Conservation (phyloP, 2,113 vertebrate species). For the Aptenodytes forsteri region DNA sequence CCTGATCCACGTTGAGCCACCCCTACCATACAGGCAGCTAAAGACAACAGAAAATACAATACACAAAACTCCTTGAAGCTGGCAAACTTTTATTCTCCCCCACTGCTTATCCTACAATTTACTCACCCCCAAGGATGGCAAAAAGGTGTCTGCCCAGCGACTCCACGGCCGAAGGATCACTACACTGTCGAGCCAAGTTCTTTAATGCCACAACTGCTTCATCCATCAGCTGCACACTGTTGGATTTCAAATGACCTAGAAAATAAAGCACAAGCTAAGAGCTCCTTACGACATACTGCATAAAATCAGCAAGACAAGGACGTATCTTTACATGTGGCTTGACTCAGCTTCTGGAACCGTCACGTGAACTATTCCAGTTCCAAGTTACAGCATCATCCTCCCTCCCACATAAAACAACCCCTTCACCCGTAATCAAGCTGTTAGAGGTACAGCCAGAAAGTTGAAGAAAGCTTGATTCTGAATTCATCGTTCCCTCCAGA, state of each 20-base stretch:
- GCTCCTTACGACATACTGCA: background rate
- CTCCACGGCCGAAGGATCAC: conserved; percentile 85
- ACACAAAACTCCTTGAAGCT: background rate
- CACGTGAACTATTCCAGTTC: background rate
- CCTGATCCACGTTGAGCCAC: background rate
- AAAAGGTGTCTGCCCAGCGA: conserved; percentile 88
- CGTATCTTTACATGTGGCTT: background rate
- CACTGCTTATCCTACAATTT: background rate
- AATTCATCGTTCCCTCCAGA: background rate
- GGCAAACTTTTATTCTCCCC: background rate
- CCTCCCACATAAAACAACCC: background rate
- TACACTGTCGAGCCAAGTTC: conserved; percentile 92
- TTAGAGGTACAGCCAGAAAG: background rate
- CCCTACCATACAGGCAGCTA: background rate
- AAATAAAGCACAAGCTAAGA: background rate
- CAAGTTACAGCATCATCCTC: background rate
- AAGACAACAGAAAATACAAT: background rate
- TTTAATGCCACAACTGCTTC: conserved; percentile 88
- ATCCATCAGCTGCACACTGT: conserved; percentile 91
- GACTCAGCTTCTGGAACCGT: background rate
- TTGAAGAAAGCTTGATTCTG: background rate
- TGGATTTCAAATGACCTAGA: conserved; percentile 94
- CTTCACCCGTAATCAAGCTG: background rate
- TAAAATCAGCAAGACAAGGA: background rate
- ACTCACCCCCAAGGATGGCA: conserved; percentile 89